A percentile compares a stretch with the other conserved stretches of the same genome.
phyloP scores from a whole-genome alignment of 2,888 invertebrate species.

The Troides aeacus region DNA sequence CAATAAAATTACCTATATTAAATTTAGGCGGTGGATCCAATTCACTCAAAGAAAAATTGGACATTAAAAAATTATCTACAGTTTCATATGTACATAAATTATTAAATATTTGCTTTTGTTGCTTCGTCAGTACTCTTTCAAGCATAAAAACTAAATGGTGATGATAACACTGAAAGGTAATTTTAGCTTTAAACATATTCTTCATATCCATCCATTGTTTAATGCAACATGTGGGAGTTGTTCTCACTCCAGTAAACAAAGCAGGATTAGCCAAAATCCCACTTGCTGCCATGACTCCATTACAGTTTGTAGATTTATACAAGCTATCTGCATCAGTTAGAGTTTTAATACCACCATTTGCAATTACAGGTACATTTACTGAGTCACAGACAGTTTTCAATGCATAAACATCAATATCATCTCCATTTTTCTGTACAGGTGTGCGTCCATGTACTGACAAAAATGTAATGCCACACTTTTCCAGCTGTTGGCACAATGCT shows the following conservation, averaged over 20 bases:
- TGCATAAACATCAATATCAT: conserved; percentile 84
- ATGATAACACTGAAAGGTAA: conserved; percentile 93
- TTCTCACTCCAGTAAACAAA: conserved; percentile 86
- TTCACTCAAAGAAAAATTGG: conserved; percentile 62
- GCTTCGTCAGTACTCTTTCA: conserved; percentile 87
- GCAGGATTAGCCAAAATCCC: conserved; percentile 95
- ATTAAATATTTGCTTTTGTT: conserved; percentile 89
- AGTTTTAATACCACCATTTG: conserved; percentile 93
- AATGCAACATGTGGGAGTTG: conserved; percentile 88
- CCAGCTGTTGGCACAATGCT: conserved; percentile 88
- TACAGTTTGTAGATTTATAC: conserved; percentile 83
- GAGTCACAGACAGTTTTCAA: conserved; percentile 86
- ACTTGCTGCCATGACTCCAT: conserved; percentile 96
- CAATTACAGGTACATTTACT: conserved; percentile 90
- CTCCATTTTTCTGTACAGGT: conserved; percentile 87
- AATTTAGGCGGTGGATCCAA: conserved; percentile 48
- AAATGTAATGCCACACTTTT: conserved; percentile 93
- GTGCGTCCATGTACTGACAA: conserved; percentile 96
- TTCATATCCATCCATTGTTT: conserved; percentile 90
- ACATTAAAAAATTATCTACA: conserved; percentile 85
- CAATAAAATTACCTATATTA: conserved; percentile 54
- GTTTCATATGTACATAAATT: conserved; percentile 83
- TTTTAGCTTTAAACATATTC: conserved; percentile 79
- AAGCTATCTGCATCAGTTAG: conserved; percentile 86
- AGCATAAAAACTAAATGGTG: conserved; percentile 98